Evolutionary conservation across 1,140 invertebrate species (phyloP), one percentile per base, ranked within the genome.

Genomic region (Drosophila subpulchrella): DNA sequence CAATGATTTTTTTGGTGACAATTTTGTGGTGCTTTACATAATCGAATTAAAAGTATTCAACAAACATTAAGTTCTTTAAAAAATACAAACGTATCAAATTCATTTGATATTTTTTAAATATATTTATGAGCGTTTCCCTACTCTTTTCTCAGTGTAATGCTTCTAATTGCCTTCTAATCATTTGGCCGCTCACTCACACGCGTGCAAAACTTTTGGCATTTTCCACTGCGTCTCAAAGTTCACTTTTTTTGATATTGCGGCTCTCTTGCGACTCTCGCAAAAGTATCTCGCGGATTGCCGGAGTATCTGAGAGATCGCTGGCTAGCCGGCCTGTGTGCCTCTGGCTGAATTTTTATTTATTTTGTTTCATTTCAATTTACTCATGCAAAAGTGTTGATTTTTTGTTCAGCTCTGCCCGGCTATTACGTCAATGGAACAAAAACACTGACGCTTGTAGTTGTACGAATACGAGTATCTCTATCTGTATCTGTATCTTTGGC

Each of bases 201-300:
- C 5, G 12, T 7, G 20, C 67, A 36, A 61, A 54, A 53, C 41
- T 86, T 75, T 88, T 85, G 83, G 83, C 84, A 88, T 83, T 89
- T 88, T 88, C 84, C 84, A 88, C 58, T 89, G 75, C 56, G 83
- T 78, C 72, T 80, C 84, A 88, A 89, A 88, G 84, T 88, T 88
- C 84, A 89, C 63, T 63, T 76, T 63, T 76, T 67, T 76, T 63
- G 75, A 73, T 71, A 70, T 72, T 72, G 65, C 66, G 62, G 34
- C 32, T 5, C 56, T 46, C 50, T 10, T 13, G 13, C 55, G n/a
- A 10, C 27, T 30, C 39, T 51, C 51, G 56, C 10, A 55, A 48
- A 48, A 55, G 41, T 57, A 24, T 57, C 59, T 47, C 39, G 39
- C 58, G 17, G 34, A 34, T 17, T 2, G 32, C 32, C 30, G 51